Evolutionary conservation across 2,113 vertebrate genomes (phyloP), one percentile per base, ranked within the genome.

Genomic region (Dasyornis broadbenti): DNA sequence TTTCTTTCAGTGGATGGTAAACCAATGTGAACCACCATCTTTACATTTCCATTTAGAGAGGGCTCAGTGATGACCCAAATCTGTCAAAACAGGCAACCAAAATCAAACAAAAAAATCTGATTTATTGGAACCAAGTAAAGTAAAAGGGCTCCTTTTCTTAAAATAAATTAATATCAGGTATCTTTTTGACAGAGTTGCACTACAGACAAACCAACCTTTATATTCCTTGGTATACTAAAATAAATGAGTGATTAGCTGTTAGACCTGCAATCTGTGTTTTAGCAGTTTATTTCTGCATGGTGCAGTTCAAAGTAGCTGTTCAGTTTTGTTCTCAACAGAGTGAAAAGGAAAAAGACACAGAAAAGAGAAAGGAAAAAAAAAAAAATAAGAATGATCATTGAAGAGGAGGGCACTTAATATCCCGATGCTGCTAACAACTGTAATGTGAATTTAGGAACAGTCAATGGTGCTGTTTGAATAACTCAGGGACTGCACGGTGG

Each of bases 51-150:
- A 35, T 80, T 57, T 53, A 80, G 24, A 87, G 56, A 60, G 30
- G 44, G 64, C 65, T 96, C 89, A n/a, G 37, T 47, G 69, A 87
- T 76, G 91, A 95, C 94, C 90, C 68, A 53, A 95, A 97, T 95
- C 89, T 94, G 94, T 93, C 83, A 90, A 87, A 95, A 76, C 40
- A 86, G 75, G 66, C 47, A 70, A 72, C 82, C 54, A 96, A 86
- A 92, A 81, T 84, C n/a, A 82, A 92, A 86, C 39, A 80, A 79
- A 96, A 94, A 89, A 61, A 82, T 33, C 44, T 73, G 28, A 83
- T 31, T 69, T 73, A 75, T 10, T 65, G 49, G 81, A 95, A 52
- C n/a, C 23, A 22, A 81, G 35, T 71, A 18, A 94, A 95, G 65
- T 31, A 59, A 90, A 94, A 66, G 35, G 37, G 30, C 13, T 76